phyloP scores from a whole-genome alignment of 2,113 vertebrate genomes.

The Chaetorhynchus papuensis region DNA sequence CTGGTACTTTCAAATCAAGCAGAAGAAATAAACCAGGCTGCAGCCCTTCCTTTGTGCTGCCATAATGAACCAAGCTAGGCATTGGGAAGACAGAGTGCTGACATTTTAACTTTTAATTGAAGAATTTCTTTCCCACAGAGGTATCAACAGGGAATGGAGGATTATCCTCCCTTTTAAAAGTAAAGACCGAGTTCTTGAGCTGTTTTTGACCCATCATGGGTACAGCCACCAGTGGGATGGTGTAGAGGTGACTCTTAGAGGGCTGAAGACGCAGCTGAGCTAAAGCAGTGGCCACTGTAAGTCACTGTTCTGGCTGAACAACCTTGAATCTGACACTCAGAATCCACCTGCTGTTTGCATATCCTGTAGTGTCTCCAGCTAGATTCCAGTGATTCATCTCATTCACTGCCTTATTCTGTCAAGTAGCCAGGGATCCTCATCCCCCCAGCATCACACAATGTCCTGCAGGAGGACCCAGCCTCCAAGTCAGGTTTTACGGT shows the following conservation, averaged over 20 bases:
- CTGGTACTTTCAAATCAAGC: conserved; percentile 3
- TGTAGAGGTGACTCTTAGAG: not conserved
- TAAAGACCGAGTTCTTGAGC: not conserved
- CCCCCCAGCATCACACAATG: accelerated
- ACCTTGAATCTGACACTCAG: not conserved
- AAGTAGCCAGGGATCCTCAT: not conserved
- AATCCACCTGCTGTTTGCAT: not conserved
- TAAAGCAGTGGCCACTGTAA: not conserved
- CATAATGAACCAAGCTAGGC: not conserved
- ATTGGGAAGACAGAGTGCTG: not conserved
- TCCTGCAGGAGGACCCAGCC: not conserved
- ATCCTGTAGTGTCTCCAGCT: not conserved
- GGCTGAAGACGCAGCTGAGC: not conserved
- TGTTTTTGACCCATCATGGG: not conserved
- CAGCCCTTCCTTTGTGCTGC: not conserved
- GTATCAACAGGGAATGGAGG: not conserved
- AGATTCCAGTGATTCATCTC: not conserved
- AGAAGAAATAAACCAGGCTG: not conserved
- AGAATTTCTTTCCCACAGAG: not conserved
- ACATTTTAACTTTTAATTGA: conserved; percentile 19
- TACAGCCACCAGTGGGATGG: not conserved
- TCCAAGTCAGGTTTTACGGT: not conserved
- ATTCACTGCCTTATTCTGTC: not conserved
- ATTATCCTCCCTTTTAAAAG: not conserved
- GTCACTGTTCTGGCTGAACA: not conserved